Conservation (phyloP, 2,888 invertebrate species). For the Torymus auratus region DNA sequence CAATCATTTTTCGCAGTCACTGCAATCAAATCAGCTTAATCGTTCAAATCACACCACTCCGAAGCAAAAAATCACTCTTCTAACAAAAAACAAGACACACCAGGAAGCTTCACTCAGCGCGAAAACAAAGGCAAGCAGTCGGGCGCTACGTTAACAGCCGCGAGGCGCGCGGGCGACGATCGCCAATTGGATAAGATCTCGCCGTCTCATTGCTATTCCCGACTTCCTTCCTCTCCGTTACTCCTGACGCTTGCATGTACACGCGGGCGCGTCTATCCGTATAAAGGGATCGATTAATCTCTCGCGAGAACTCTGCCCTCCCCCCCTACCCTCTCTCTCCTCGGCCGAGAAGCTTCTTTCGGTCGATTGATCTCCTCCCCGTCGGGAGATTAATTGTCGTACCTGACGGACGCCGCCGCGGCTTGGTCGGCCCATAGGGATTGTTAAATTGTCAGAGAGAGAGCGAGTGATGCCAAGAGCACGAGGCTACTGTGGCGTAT, state of each 20-base stretch:
- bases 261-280: constrained; percentile 32
- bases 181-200: constrained; percentile 20
- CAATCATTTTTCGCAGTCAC: too few relatives aligned
- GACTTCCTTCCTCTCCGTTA: constrained; percentile 1
- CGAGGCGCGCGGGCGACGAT: neutral
- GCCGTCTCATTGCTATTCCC: neutral
- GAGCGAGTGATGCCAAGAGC: constrained; percentile 16
- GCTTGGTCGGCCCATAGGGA: constrained; percentile 13
- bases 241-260: neutral
- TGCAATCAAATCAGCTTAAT: too few relatives aligned
- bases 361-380: constrained; percentile 50
- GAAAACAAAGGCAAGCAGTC: neutral
- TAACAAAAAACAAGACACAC: too few relatives aligned
- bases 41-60: too few relatives aligned
- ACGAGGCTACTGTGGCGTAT: neutral
- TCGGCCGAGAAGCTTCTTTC: constrained; percentile 49
- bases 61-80: too few relatives aligned
- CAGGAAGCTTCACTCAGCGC: too few relatives aligned
- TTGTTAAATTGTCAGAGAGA: constrained; percentile 38
- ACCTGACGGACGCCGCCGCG: constrained; percentile 26
- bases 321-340: constrained; percentile 14
- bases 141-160: neutral
- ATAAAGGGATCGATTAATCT: constrained; percentile 57
- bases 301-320: constrained; percentile 26
- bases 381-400: constrained; percentile 56